Evolutionary conservation across 2,113 vertebrate genomes (phyloP).

Genomic region (Xerus inauris): DNA sequence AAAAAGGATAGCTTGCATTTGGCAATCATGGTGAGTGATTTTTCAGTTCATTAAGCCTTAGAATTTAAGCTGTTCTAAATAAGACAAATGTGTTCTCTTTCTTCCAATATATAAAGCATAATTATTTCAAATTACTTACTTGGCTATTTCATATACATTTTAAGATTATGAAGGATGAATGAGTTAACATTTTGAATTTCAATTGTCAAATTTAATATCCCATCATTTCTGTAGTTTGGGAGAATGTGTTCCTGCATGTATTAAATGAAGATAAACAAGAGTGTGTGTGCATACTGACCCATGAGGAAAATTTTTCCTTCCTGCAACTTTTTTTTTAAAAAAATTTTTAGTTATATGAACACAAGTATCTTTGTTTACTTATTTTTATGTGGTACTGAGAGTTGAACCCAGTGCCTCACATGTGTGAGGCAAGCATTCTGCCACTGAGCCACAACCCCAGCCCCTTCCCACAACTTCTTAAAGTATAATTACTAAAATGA

Average conservation of each 20-base stretch:
- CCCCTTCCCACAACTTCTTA: not conserved
- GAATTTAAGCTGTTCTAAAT: conserved; percentile 71
- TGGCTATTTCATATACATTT: conserved; percentile 56
- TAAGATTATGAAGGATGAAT: conserved; percentile 51
- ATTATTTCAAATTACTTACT: conserved; percentile 72
- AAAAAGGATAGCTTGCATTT: conserved; percentile 57
- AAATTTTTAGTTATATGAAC: no score
- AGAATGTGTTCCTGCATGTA: not conserved
- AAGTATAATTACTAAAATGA: not conserved
- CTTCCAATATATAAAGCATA: conserved; percentile 61
- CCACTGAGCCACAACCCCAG: no score
- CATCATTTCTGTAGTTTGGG: not conserved
- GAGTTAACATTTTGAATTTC: conserved; percentile 47
- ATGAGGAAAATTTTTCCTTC: not conserved
- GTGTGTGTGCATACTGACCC: not conserved
- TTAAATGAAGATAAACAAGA: not conserved
- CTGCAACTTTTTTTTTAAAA: not conserved
- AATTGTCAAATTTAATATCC: not conserved
- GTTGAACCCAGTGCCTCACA: no score
- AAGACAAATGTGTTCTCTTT: conserved; percentile 72
- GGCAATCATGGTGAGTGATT: conserved; percentile 64
- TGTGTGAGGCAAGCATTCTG: no score
- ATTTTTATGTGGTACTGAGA: no score
- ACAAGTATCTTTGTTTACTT: no score
- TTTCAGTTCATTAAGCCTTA: conserved; percentile 77